A percentile compares a stretch with the other conserved stretches of the same genome.
phyloP scores from a whole-genome alignment of 2,113 vertebrate species.

The Oreamnos americanus region DNA sequence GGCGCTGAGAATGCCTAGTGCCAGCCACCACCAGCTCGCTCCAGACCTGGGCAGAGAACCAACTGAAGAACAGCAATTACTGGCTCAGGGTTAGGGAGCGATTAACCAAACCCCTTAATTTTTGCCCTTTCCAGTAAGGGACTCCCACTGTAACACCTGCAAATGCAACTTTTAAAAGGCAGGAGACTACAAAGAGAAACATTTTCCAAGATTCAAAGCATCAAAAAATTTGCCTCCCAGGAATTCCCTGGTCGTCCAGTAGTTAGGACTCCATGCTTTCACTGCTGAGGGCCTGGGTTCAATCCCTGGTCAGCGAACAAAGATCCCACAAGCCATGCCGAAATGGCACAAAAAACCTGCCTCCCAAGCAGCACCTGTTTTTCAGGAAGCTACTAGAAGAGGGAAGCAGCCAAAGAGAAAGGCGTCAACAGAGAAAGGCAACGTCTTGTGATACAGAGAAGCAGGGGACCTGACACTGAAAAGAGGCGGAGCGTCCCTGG shows the following conservation, averaged over 20 bases:
- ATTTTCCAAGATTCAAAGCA: neutral
- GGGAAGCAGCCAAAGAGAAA: neutral
- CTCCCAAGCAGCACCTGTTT: neutral
- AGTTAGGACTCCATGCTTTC: neutral
- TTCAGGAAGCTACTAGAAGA: neutral
- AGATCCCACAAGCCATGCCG: neutral
- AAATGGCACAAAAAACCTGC: neutral
- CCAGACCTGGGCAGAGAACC: neutral
- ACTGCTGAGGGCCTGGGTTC: neutral
- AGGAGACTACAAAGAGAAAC: neutral
- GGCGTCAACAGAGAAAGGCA: neutral
- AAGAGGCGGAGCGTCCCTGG: neutral
- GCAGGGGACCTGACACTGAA: no score
- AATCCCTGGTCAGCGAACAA: neutral
- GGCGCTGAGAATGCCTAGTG: neutral
- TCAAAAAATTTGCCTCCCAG: neutral
- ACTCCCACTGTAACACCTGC: neutral
- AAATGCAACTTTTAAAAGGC: neutral
- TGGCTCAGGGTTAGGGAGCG: neutral
- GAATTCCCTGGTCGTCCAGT: neutral
- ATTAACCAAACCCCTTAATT: neutral
- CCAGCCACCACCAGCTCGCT: neutral
- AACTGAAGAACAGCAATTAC: neutral
- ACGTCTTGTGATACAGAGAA: neutral
- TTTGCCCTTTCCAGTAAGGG: neutral